Evolutionary conservation across 2,113 vertebrate genomes (phyloP).

Genomic region (Gymnocephalus cernua): DNA sequence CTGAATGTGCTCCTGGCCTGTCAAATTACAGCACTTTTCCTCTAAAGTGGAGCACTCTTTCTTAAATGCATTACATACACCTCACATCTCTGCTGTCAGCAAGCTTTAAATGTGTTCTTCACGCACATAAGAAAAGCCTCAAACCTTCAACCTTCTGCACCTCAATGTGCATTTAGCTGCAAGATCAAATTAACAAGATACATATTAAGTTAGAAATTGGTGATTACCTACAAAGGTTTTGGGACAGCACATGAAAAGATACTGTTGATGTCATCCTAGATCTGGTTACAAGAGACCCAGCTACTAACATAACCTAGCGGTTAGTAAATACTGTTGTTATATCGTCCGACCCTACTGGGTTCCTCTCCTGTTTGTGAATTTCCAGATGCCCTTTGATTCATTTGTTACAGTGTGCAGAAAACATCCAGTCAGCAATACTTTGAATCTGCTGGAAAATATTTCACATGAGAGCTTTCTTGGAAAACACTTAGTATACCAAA

Average conservation of each 20-base stretch:
- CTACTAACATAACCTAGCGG: background rate
- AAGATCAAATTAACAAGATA: slow-evolving; percentile 21
- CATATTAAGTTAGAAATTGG: slow-evolving; percentile 22
- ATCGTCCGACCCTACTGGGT: background rate
- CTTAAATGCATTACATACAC: slow-evolving; percentile 37
- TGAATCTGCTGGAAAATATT: slow-evolving; percentile 30
- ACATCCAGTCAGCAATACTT: slow-evolving; percentile 40
- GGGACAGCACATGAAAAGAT: background rate
- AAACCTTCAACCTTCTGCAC: slow-evolving; percentile 11
- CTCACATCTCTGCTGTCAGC: slow-evolving; percentile 30
- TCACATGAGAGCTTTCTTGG: slow-evolving; percentile 58
- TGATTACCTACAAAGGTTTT: background rate
- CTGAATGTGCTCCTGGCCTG: slow-evolving; percentile 5
- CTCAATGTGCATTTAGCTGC: slow-evolving; percentile 9
- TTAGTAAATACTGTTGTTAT: background rate
- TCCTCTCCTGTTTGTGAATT: slow-evolving; percentile 19
- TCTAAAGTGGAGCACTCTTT: slow-evolving; percentile 28
- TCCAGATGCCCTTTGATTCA: slow-evolving; percentile 43
- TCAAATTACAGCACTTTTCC: slow-evolving; percentile 34
- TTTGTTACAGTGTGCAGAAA: slow-evolving; percentile 42
- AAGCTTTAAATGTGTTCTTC: slow-evolving; percentile 12
- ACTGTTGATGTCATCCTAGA: background rate
- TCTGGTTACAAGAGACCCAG: background rate
- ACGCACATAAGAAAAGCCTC: slow-evolving; percentile 15
- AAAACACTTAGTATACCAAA: slow-evolving; percentile 65